These are phyloP conservation scores for Rhinella marina DNA, from an alignment of 2,797 vertebrate species.

Conservation along the genomic window DNA sequence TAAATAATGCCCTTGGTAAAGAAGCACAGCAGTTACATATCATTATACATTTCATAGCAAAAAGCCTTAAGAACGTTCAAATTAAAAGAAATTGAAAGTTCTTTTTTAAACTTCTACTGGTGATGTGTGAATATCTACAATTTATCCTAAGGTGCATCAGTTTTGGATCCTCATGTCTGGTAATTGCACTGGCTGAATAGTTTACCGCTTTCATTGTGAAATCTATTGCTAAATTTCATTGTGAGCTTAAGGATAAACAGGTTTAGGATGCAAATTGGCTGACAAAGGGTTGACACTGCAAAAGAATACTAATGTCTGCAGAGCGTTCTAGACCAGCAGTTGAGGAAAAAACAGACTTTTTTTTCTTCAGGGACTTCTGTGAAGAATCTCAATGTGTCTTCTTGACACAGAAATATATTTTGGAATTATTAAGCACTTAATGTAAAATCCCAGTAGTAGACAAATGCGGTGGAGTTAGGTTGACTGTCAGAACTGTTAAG, in stretches of 20 bases:
- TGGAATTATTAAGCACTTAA: conserved; percentile 56
- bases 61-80: neutral
- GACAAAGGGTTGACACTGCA: conserved; percentile 23
- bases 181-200: conserved; percentile 40
- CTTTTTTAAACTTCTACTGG: neutral
- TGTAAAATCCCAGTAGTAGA: conserved; percentile 42
- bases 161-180: conserved; percentile 14
- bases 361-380: conserved; percentile 29
- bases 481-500: conserved; percentile 44
- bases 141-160: conserved; percentile 17
- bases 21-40: neutral
- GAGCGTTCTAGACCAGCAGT: neutral
- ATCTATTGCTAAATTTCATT: conserved; percentile 28
- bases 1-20: too few relatives aligned
- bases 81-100: neutral
- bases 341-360: neutral
- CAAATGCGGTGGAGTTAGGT: conserved; percentile 17
- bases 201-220: conserved; percentile 23
- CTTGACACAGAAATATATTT: conserved; percentile 39
- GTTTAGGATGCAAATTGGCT: conserved; percentile 55
- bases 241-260: conserved; percentile 42
- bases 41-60: neutral
- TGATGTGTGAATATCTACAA: neutral
- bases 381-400: conserved; percentile 43
- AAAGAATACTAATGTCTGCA: conserved; percentile 44